Percentiles rank a stretch among this genome's conserved stretches.
phyloP scores from a whole-genome alignment of 2,113 vertebrate species.

The Aegotheles bennettii region DNA sequence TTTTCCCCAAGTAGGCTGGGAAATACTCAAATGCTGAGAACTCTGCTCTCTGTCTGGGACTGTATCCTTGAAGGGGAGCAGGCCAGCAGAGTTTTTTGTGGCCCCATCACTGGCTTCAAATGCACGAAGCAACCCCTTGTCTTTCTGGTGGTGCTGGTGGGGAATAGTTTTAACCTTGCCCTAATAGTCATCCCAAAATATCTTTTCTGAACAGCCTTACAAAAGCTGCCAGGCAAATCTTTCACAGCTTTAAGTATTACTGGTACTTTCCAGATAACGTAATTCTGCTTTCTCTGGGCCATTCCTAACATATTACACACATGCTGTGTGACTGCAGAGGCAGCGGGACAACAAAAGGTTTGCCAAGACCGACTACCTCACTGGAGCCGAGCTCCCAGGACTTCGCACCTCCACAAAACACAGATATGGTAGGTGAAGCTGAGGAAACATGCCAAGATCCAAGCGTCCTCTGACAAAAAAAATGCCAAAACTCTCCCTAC shows the following conservation, averaged over 20 bases:
- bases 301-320: not conserved
- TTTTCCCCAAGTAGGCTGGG: not conserved
- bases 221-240: slow-evolving; percentile 32
- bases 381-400: not conserved
- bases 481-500: not conserved
- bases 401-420: not conserved
- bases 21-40: not conserved
- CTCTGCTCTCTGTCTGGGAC: accelerated
- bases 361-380: not conserved
- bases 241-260: not conserved
- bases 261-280: slow-evolving; percentile 47
- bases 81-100: not conserved
- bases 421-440: not conserved
- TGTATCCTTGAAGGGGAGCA: accelerated
- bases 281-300: slow-evolving; percentile 22
- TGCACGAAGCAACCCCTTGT: not conserved
- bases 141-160: not conserved
- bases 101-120: not conserved
- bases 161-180: not conserved
- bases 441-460: not conserved
- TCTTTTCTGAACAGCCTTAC: not conserved
- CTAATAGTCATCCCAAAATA: not conserved
- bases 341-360: not conserved
- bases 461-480: not conserved
- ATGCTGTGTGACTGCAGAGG: not conserved